phyloP scores from a whole-genome alignment of 2,113 vertebrate species.

The Saguinus midas region DNA sequence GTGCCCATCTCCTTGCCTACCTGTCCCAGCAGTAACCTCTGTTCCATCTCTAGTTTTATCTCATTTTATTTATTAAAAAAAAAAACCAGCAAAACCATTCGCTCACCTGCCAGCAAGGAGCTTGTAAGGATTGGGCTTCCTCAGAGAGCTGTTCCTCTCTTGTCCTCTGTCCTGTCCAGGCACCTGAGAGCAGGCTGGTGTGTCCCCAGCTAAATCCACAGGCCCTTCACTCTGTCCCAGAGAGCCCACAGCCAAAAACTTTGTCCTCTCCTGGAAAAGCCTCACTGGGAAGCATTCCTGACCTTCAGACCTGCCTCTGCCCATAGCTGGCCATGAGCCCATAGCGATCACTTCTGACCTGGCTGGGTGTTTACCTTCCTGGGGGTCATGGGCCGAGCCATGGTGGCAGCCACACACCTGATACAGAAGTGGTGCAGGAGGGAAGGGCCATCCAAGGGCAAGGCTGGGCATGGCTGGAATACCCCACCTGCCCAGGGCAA shows the following conservation, averaged over 20 bases:
- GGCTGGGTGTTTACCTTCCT: constrained; percentile 55
- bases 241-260: not conserved
- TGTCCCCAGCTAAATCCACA: not conserved
- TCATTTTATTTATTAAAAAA: not conserved
- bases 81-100: not conserved
- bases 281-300: constrained; percentile 31
- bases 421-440: not conserved
- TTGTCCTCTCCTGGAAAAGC: not conserved
- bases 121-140: not conserved
- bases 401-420: not conserved
- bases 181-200: not conserved
- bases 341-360: not conserved
- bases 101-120: constrained; percentile 77
- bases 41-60: not conserved
- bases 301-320: constrained; percentile 70
- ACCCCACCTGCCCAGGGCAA: not conserved
- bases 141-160: not conserved
- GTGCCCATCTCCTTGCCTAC: not conserved
- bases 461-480: not conserved
- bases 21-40: accelerated
- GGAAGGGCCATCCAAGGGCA: not conserved
- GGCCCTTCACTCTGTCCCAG: not conserved
- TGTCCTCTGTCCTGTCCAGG: not conserved
- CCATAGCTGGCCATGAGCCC: constrained; percentile 23
- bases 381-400: not conserved